Conservation (phyloP, 1,140 invertebrate genomes). For the Sitophilus oryzae region DNA sequence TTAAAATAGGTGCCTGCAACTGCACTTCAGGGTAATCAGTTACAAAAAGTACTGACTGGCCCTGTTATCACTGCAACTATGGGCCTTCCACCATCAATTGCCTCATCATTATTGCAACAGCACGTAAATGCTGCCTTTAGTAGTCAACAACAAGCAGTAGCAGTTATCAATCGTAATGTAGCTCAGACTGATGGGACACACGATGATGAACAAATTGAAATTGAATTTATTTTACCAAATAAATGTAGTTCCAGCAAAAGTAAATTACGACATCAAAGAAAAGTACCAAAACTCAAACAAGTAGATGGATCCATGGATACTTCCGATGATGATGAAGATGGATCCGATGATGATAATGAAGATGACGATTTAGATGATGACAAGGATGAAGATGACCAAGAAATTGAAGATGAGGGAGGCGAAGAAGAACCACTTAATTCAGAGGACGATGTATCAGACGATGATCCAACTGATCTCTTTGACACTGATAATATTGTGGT, state of each 20-base stretch:
- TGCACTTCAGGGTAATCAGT: conserved; percentile 60
- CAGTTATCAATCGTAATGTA: conserved; percentile 35
- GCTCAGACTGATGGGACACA: conserved; percentile 39
- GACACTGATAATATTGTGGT: conserved; percentile 99
- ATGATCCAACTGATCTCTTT: conserved; percentile 90
- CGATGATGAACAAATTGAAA: conserved; percentile 17
- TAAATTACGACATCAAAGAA: background rate
- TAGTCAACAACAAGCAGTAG: conserved; percentile 34
- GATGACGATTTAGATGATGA: conserved; percentile 62
- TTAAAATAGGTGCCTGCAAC: conserved; percentile 65
- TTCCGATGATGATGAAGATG: conserved; percentile 67
- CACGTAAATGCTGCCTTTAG: conserved; percentile 76
- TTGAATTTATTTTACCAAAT: conserved; percentile 28
- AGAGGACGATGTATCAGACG: conserved; percentile 94
- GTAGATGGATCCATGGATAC: conserved; percentile 68
- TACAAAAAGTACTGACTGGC: conserved; percentile 66
- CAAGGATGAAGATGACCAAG: conserved; percentile 70
- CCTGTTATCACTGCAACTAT: conserved; percentile 82
- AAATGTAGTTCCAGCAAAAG: conserved; percentile 14
- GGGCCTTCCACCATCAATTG: conserved; percentile 68
- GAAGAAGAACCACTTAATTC: conserved; percentile 92
- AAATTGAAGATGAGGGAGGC: conserved; percentile 66
- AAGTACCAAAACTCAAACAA: conserved; percentile 17
- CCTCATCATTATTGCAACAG: conserved; percentile 73
- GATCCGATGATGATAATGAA: conserved; percentile 60